Evolutionary conservation across 2,113 vertebrate genomes (phyloP).

Genomic region (Falco punctatus): DNA sequence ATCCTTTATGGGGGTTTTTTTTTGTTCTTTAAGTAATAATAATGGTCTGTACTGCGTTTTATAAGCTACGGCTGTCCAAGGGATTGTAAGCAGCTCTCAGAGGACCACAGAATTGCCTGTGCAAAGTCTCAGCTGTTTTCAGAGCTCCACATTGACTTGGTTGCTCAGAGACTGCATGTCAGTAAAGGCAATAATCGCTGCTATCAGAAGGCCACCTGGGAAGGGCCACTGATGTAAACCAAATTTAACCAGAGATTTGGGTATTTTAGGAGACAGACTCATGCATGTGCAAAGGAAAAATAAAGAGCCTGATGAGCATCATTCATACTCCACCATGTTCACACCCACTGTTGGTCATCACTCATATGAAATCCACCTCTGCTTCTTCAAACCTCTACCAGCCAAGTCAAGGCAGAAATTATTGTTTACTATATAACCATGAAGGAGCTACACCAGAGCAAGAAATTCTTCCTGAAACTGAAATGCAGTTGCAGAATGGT

Average conservation of each 20-base stretch:
- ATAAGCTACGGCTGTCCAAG: neutral
- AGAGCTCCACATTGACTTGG: neutral
- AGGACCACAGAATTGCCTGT: neutral
- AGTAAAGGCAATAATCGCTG: neutral
- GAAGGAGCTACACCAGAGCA: neutral
- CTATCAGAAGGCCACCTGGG: neutral
- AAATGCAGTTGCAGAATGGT: neutral
- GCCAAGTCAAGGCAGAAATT: neutral
- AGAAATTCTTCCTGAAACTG: neutral
- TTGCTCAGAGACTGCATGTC: neutral
- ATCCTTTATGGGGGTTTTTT: neutral
- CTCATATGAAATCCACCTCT: neutral
- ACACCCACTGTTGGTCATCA: neutral
- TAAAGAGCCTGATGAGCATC: neutral
- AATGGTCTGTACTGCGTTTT: neutral
- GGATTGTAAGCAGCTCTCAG: neutral
- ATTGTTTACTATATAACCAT: neutral
- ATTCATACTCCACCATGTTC: neutral
- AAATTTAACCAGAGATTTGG: neutral
- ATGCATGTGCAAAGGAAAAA: neutral
- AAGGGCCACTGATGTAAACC: neutral
- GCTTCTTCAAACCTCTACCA: neutral
- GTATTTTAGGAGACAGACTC: neutral
- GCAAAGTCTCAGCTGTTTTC: neutral
- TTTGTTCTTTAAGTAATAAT: neutral